Base-by-base conservation (phyloP, 2,113 vertebrate species). In the Chitala chitala region DNA sequence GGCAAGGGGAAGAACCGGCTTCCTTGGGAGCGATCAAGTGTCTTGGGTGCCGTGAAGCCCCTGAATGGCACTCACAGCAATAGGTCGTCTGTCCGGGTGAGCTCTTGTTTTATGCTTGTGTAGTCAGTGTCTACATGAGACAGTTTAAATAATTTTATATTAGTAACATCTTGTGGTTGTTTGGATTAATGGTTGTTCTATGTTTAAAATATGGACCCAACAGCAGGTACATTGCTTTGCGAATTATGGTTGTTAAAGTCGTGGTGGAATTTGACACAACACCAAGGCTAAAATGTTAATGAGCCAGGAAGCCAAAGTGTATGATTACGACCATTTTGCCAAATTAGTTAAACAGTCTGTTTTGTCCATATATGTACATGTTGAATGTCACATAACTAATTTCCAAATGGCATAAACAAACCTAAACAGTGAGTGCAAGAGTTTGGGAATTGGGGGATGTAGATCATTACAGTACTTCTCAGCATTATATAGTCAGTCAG, bases 1-100 rank as follows among this genome's bases (percentile, higher is more conserved):
- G 91, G 92, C 0, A 96, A 93, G 81, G 93, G 93, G 1, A 98
- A 93, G 77, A 93, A 86, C 88, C 96, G 94, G 66, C 89, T 99
- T 54, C 97, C 96, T 0, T 98, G 97, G 97, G 95, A 96, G 80
- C 90, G 79, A 4, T 84, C 89, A 0, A 84, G 26, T 15, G 77
- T 86, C 31, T 87, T 84, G 12, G 82, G 76, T 33, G 0, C 75
- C 15, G 89, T 88, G 70, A 81, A 78, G 0, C 77, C 79, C 44
- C 77, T 81, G 3, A 89, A 82, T 36, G 76, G 10, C 76, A 81
- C 68, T 44, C 65, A 83, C 29, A 77, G 70, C 5, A 29, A 82
- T 6, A 89, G 85, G 77, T 81, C 75, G 31, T 69, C 69, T 72
- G 89, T 94, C 69, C 91, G 93, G 94, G 96, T 98, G 86, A 3